Percentiles rank a stretch among this genome's conserved stretches.
Evolutionary conservation across 2,888 invertebrate species (phyloP).

Genomic region (Ochropleura plecta): DNA sequence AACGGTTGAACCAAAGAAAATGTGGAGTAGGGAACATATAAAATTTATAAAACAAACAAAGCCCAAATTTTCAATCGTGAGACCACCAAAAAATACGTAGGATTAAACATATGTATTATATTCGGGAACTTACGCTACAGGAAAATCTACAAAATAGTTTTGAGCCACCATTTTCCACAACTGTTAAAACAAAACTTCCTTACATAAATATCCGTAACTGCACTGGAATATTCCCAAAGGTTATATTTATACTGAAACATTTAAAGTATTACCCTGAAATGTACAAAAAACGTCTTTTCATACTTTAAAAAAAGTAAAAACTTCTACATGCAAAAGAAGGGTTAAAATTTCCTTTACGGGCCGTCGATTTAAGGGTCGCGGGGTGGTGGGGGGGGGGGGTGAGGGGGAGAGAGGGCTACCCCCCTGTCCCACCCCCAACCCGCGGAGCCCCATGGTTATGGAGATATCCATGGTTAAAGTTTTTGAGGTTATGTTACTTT

Average conservation of each 20-base stretch:
- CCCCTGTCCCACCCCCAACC: too few relatives aligned
- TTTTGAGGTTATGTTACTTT: too few relatives aligned
- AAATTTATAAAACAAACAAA: background rate
- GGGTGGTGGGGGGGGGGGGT: too few relatives aligned
- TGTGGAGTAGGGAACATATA: background rate
- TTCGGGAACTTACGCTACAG: background rate
- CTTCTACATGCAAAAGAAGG: too few relatives aligned
- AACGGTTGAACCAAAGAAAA: background rate
- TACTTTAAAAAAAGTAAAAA: background rate
- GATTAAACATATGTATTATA: background rate
- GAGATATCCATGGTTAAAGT: too few relatives aligned
- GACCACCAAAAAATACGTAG: background rate
- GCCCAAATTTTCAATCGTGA: background rate
- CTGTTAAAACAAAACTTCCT: constrained; percentile 8
- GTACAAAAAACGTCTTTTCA: background rate
- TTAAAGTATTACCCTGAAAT: background rate
- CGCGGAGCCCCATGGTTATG: too few relatives aligned
- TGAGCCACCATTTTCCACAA: background rate
- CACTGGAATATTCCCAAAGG: background rate
- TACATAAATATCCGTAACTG: background rate
- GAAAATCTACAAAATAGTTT: background rate
- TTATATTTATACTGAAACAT: background rate
- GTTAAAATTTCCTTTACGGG: too few relatives aligned
- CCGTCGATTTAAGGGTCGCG: too few relatives aligned
- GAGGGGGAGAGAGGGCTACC: too few relatives aligned